Evolutionary conservation across 2,797 vertebrate species (phyloP), one percentile per base, ranked within the genome.

Genomic region (Poeciliopsis presidionis): DNA sequence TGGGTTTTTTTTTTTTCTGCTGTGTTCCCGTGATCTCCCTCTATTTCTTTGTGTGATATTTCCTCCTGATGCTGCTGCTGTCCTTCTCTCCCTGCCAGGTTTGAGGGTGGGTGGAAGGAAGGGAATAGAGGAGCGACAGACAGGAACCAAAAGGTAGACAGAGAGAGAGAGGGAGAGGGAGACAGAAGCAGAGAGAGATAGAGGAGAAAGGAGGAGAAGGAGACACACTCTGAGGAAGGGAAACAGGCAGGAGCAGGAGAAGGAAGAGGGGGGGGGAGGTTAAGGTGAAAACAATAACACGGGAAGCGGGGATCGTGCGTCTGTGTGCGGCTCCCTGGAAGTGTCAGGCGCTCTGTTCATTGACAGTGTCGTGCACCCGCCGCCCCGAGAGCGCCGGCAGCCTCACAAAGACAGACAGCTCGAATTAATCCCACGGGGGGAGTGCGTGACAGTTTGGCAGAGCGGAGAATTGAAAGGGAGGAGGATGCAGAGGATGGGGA

Each of bases 391-490:
- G 95, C 94, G 96, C 96, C 94, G 92, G 95, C 96, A 97, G 97
- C 96, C 95, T 91, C 95, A 95, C 90, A 95, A 97, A 98, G 97
- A 98, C 97, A 98, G 98, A 97, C 98, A 98, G 97, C 97, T 97
- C 91, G 95, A 97, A 99, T 99, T 98, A 98, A 98, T 98, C 97
- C 98, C 97, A 90, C 91, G 94, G 97, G 97, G 96, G 97, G 96
- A 95, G 93, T 89, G 96, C 97, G 96, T 99, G 97, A 98, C 97
- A 97, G 97, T 94, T 97, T 96, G 97, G 97, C 96, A 97, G 96
- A 97, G 97, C 97, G 96, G 96, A 97, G 97, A 98, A 98, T 98
- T 98, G 97, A 97, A 97, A 96, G 94, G 96, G 96, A 96, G 97
- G 97, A 97, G 96, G 97, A 97, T 97, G 97, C 97, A 95, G 97